These are phyloP conservation scores for Drosophila pseudotakahashii DNA, from an alignment of 2,888 invertebrate genomes.

Conservation along the genomic window DNA sequence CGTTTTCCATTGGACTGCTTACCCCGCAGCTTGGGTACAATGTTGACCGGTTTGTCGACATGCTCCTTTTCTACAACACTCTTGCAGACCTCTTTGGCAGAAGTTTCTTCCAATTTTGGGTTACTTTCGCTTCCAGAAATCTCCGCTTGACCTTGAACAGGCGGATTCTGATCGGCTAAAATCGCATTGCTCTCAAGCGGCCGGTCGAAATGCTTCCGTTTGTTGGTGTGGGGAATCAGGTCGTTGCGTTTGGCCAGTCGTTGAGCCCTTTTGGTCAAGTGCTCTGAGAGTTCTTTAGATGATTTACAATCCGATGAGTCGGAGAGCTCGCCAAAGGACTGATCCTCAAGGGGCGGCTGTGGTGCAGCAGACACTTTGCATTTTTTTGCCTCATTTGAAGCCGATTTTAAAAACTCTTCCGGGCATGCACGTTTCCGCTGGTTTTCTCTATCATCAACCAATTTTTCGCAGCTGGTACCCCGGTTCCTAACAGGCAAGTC, in stretches of 20 bases:
- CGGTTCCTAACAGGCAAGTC: slow-evolving; percentile 16
- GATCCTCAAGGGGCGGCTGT: slow-evolving; percentile 31
- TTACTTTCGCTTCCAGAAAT: slow-evolving; percentile 14
- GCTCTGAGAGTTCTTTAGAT: slow-evolving; percentile 54
- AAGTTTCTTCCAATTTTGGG: slow-evolving; percentile 2
- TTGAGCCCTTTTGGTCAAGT: slow-evolving; percentile 68
- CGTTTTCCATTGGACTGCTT: slow-evolving; percentile 74
- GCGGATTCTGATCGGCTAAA: slow-evolving; percentile 17
- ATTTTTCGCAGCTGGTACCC: slow-evolving; percentile 30
- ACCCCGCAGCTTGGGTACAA: slow-evolving; percentile 81
- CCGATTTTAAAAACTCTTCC: slow-evolving; percentile 36
- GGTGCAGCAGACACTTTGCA: slow-evolving; percentile 43
- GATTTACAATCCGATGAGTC: slow-evolving; percentile 65
- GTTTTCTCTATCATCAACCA: slow-evolving; percentile 20
- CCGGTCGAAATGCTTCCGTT: slow-evolving; percentile 74
- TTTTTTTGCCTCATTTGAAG: slow-evolving; percentile 50
- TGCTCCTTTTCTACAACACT: slow-evolving; percentile 44
- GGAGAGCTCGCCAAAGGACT: slow-evolving; percentile 52
- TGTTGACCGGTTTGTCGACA: slow-evolving; percentile 78
- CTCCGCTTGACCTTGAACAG: slow-evolving; percentile 24
- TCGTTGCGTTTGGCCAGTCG: slow-evolving; percentile 76
- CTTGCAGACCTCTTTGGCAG: slow-evolving; percentile 26
- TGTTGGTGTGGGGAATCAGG: slow-evolving; percentile 62
- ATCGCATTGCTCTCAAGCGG: slow-evolving; percentile 41
- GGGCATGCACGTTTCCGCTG: slow-evolving; percentile 33